Evolutionary conservation across 2,888 invertebrate genomes (phyloP).

Genomic region (Drosophila aldrichi): DNA sequence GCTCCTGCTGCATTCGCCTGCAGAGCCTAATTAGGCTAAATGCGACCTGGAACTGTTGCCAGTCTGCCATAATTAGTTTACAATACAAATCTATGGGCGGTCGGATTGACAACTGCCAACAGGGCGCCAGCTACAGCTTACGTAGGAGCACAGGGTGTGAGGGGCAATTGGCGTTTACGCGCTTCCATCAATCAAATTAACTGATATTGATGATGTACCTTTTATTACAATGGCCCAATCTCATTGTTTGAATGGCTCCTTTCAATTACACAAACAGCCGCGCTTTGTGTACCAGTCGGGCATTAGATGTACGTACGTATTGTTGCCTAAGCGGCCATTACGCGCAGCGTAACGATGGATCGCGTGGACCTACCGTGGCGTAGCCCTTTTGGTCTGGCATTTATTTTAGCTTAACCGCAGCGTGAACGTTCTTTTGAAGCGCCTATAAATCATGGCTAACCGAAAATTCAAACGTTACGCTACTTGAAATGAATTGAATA

Average conservation of each 20-base stretch:
- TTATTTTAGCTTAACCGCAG: constrained; percentile 56
- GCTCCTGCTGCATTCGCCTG: constrained; percentile 17
- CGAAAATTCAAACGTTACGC: neutral
- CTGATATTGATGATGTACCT: constrained; percentile 78
- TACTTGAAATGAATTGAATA: neutral
- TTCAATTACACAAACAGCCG: constrained; percentile 42
- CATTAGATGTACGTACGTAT: constrained; percentile 11
- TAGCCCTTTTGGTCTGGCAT: constrained; percentile 46
- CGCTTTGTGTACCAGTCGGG: constrained; percentile 17
- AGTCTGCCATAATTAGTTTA: constrained; percentile 55
- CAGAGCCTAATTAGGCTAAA: constrained; percentile 28
- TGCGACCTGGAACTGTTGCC: constrained; percentile 5
- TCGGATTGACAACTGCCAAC: constrained; percentile 48
- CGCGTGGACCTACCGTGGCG: constrained; percentile 15
- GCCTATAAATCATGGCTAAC: constrained; percentile 6
- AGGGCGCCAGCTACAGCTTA: constrained; percentile 25
- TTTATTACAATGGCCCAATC: constrained; percentile 26
- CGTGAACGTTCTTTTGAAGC: neutral
- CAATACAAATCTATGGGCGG: constrained; percentile 33
- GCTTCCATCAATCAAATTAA: constrained; percentile 78
- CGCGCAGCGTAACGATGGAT: neutral
- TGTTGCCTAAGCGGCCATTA: constrained; percentile 38
- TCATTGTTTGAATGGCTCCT: constrained; percentile 32
- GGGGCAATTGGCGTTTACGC: constrained; percentile 21
- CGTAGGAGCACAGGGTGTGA: constrained; percentile 15